A percentile compares a stretch with the other conserved stretches of the same genome.
These are phyloP conservation scores for Cryptotermes secundus DNA, from an alignment of 1,140 invertebrate genomes.

Conservation along the genomic window DNA sequence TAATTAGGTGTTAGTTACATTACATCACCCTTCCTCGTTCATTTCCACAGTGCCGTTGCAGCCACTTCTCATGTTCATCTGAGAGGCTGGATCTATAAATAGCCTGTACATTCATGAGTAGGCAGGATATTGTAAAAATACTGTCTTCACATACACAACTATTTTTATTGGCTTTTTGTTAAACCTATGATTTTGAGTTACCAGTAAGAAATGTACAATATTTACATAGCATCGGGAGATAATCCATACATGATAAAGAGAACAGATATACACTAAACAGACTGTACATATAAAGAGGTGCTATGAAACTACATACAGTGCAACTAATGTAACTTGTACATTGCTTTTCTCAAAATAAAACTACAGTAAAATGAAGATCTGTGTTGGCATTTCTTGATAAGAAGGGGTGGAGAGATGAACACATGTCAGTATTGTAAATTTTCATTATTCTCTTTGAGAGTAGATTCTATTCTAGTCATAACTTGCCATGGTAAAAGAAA, in stretches of 20 bases:
- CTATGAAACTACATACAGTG: conserved; percentile 32
- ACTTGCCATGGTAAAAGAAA: background rate
- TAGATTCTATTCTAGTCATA: no score
- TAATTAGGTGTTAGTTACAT: no score
- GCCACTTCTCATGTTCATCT: no score
- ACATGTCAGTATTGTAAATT: background rate
- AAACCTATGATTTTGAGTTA: conserved; percentile 32
- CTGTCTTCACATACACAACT: background rate
- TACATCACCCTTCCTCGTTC: no score
- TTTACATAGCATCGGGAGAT: conserved; percentile 29
- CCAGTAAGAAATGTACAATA: conserved; percentile 36
- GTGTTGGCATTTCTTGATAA: background rate
- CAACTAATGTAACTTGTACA: conserved; percentile 25
- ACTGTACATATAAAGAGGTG: conserved; percentile 32
- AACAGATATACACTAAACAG: conserved; percentile 24
- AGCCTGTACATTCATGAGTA: background rate
- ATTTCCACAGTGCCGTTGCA: no score
- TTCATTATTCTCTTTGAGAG: background rate
- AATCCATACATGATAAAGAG: conserved; percentile 23
- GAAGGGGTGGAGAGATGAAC: background rate
- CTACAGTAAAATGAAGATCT: conserved; percentile 12
- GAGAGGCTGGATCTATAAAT: background rate
- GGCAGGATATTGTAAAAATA: background rate
- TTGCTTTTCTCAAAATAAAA: conserved; percentile 13
- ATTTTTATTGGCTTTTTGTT: conserved; percentile 32